Evolutionary conservation across 2,113 vertebrate genomes (phyloP), one percentile per base, ranked within the genome.

Genomic region (Platysternon megacephalum): DNA sequence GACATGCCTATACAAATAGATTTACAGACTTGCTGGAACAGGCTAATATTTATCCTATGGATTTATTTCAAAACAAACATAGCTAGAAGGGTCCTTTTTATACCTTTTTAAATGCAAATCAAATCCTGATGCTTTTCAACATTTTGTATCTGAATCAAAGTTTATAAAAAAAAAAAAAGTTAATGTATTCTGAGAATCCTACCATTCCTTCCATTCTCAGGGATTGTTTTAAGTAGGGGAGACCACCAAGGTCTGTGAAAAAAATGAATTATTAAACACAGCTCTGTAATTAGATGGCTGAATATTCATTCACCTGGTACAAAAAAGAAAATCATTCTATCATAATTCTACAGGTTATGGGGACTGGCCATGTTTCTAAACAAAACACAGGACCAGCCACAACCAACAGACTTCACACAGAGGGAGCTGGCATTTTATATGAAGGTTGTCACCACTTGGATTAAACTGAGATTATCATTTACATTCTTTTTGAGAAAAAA

Each of bases 251-350:
- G 80, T 72, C 53, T 95, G 51, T 86, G 82, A 93, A 86, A 90
- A 96, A 87, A 93, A 94, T 84, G 22, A 86, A 90, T 93, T 90
- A 91, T 22, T 95, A 92, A 96, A 96, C 72, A 91, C 11, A 53
- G 48, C 7, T 65, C 85, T 95, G 83, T 93, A 96, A 95, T 96
- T 97, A 97, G 91, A 35, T 42, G 76, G 52, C 79, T 91, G 91
- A 82, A n/a, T 55, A 90, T 90, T 84, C 72, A 55, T 48, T 86
- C 80, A 92, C 53, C 88, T 94, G 86, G 85, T 91, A 81, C 0
- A 48, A 89, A 35, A 74, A 89, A 55, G 72, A 95, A 96, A 94
- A 87, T 49, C 74, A 17, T 76, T 93, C 72, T 55, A 52, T 91
- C 86, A 86, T 95, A 90, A 72, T n/a, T 51, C 55, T 89, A 28